phyloP scores from a whole-genome alignment of 2,888 invertebrate species.

The Harmothoe impar region DNA sequence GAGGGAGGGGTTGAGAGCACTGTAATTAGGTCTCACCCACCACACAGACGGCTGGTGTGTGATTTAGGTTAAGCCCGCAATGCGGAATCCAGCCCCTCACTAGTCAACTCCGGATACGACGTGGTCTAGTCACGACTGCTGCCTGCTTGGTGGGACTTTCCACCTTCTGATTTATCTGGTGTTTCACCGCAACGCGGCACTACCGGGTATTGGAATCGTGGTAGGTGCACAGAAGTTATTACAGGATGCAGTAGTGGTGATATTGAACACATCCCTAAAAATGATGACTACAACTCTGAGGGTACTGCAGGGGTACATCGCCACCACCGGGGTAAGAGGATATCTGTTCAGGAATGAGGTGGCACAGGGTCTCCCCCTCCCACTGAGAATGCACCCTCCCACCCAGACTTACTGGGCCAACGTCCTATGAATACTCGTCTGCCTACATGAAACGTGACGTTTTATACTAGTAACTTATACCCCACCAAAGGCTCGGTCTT shows the following conservation, averaged over 20 bases:
- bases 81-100: conserved; percentile 20
- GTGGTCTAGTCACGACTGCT: conserved; percentile 24
- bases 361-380: background rate
- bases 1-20: background rate
- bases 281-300: conserved; percentile 23
- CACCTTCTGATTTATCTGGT: background rate
- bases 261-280: background rate
- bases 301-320: background rate
- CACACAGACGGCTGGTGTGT: background rate
- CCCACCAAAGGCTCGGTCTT: background rate
- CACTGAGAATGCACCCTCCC: conserved; percentile 5
- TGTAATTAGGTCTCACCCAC: conserved; percentile 9
- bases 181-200: too few relatives aligned
- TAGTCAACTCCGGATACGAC: conserved; percentile 18
- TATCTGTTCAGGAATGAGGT: background rate
- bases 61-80: background rate
- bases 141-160: conserved; percentile 16
- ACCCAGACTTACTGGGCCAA: background rate
- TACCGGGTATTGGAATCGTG: too few relatives aligned
- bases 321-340: conserved; percentile 22
- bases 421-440: background rate
- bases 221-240: too few relatives aligned
- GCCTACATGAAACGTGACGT: background rate
- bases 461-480: background rate
- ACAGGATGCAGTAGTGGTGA: too few relatives aligned